These are phyloP conservation scores for Gavialis gangeticus DNA, from an alignment of 2,113 vertebrate genomes.

Conservation along the genomic window DNA sequence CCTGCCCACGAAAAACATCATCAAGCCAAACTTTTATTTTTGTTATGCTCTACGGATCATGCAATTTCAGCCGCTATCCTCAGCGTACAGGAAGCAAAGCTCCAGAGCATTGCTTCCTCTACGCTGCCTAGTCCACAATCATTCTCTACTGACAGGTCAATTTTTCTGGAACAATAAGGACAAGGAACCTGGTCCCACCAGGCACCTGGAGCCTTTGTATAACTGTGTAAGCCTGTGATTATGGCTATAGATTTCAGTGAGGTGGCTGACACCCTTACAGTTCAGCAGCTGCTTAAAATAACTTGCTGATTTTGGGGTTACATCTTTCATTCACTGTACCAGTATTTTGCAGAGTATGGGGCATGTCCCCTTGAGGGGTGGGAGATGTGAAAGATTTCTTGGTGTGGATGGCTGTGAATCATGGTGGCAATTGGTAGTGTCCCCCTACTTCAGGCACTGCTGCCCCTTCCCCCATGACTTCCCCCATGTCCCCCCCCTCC, in stretches of 20 bases:
- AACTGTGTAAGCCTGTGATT: neutral
- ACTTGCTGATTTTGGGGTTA: too few species aligned
- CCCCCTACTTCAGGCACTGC: too few species aligned
- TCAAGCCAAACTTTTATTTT: neutral
- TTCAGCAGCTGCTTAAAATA: too few species aligned
- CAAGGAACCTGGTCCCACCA: neutral
- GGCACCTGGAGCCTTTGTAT: neutral
- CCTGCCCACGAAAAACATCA: neutral
- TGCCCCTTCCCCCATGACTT: too few species aligned
- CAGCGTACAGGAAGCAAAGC: too few species aligned
- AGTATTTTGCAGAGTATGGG: neutral
- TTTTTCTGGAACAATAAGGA: neutral
- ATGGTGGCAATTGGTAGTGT: too few species aligned
- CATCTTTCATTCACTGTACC: neutral
- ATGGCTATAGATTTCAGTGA: neutral
- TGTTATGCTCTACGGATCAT: neutral
- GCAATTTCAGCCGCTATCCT: neutral
- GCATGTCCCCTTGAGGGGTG: neutral
- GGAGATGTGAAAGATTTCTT: too few species aligned
- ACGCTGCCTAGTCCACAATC: fast-evolving
- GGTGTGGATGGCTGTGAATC: too few species aligned
- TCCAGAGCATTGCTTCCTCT: neutral
- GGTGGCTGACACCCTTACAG: neutral
- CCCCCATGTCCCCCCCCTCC: too few species aligned
- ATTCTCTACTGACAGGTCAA: neutral